These are phyloP conservation scores for Sipha maydis DNA, from an alignment of 2,888 invertebrate species.

Conservation along the genomic window DNA sequence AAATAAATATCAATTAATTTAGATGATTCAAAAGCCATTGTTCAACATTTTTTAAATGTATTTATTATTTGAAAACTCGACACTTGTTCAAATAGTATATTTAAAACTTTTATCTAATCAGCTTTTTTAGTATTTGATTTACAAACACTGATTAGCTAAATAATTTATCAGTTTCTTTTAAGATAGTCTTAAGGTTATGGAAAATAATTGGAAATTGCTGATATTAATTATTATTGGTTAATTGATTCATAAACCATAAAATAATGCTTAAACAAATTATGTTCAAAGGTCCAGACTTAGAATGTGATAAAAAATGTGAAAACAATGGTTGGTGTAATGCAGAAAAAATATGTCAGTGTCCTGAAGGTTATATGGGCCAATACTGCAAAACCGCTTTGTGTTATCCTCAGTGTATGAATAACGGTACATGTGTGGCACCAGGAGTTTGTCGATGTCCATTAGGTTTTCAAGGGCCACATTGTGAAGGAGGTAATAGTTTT, in stretches of 20 bases:
- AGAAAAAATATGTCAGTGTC: slow-evolving; percentile 87
- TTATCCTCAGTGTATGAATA: slow-evolving; percentile 92
- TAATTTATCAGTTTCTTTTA: neutral
- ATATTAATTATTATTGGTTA: neutral
- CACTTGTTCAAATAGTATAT: neutral
- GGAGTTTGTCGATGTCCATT: slow-evolving; percentile 87
- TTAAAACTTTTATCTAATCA: neutral
- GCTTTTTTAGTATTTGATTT: neutral
- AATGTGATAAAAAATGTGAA: slow-evolving; percentile 87
- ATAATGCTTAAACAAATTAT: slow-evolving; percentile 23
- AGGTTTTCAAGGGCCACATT: slow-evolving; percentile 91
- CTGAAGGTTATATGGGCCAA: slow-evolving; percentile 90
- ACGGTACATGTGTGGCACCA: slow-evolving; percentile 90
- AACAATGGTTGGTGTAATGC: slow-evolving; percentile 87
- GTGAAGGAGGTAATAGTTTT: slow-evolving; percentile 81
- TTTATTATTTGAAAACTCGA: no score
- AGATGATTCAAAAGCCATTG: no score
- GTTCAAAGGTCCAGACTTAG: slow-evolving; percentile 81
- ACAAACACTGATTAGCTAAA: slow-evolving; percentile 5
- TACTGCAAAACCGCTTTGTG: slow-evolving; percentile 90
- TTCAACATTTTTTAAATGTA: no score
- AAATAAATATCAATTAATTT: no score
- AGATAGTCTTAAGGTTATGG: neutral
- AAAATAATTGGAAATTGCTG: neutral
- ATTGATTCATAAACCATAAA: neutral